phyloP scores from a whole-genome alignment of 2,113 vertebrate genomes.

The Otolemur garnettii region DNA sequence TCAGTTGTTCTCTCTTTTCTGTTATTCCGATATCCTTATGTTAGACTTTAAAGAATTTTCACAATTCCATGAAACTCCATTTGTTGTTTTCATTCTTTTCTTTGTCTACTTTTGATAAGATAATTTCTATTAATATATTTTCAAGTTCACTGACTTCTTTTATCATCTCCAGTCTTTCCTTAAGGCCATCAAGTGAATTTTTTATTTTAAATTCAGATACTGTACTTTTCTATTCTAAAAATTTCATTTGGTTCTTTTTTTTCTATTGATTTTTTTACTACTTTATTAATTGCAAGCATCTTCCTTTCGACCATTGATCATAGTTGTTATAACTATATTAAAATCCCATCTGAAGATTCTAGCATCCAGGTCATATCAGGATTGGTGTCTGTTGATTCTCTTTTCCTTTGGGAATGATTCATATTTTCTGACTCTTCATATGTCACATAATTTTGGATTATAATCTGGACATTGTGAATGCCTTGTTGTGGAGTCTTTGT shows the following conservation, averaged over 20 bases:
- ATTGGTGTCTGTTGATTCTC: constrained; percentile 21
- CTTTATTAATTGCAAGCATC: not conserved
- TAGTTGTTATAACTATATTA: not conserved
- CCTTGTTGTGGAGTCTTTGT: not conserved
- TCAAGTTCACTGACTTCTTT: constrained; percentile 1
- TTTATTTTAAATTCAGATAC: not conserved
- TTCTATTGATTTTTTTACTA: not conserved
- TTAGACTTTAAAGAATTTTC: not conserved
- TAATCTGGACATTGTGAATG: not conserved
- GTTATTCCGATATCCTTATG: not conserved
- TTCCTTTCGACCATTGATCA: not conserved
- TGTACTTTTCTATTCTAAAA: constrained; percentile 31
- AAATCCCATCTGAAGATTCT: not conserved
- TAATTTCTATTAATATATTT: constrained; percentile 13
- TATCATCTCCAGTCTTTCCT: not conserved
- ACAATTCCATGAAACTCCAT: not conserved
- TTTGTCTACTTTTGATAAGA: not conserved
- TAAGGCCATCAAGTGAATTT: not conserved
- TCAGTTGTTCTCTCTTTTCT: not conserved
- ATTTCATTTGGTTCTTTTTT: not conserved
- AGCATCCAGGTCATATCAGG: not conserved
- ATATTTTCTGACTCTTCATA: not conserved
- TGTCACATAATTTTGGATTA: not conserved
- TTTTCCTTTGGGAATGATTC: not conserved
- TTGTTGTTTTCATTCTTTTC: constrained; percentile 8